Evolutionary conservation across 2,797 vertebrate genomes (phyloP).

Genomic region (Lutjanus campechanus): DNA sequence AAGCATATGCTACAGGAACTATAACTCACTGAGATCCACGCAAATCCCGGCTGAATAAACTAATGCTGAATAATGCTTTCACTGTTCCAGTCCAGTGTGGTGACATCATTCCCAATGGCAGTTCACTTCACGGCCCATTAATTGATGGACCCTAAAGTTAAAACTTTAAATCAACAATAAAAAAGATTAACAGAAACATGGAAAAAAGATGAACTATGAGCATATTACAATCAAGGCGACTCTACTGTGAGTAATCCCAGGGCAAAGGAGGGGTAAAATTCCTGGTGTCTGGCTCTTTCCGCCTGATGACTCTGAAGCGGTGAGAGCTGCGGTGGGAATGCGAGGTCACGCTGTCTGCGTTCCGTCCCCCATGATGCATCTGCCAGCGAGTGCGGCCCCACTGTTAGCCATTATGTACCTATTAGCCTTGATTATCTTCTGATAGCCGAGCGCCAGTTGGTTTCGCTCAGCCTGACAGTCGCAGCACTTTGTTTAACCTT

Average conservation of each 20-base stretch:
- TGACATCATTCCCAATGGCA: constrained; percentile 58
- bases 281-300: constrained; percentile 75
- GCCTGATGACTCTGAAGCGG: constrained; percentile 73
- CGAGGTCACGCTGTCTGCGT: constrained; percentile 85
- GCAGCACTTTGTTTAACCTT: constrained; percentile 96
- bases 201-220: constrained; percentile 20
- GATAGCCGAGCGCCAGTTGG: constrained; percentile 94
- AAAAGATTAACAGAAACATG: constrained; percentile 32
- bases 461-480: constrained; percentile 97
- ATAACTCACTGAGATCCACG: constrained; percentile 70
- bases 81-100: constrained; percentile 47
- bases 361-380: constrained; percentile 92
- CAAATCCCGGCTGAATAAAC: constrained; percentile 62
- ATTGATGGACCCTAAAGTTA: constrained; percentile 38
- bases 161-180: constrained; percentile 44
- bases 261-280: constrained; percentile 64
- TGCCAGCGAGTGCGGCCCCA: constrained; percentile 90
- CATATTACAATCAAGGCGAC: constrained; percentile 54
- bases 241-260: constrained; percentile 63
- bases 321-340: constrained; percentile 78
- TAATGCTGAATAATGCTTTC: constrained; percentile 68
- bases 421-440: constrained; percentile 99
- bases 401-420: constrained; percentile 98
- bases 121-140: constrained; percentile 41
- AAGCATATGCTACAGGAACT: constrained; percentile 78